These are phyloP conservation scores for Bradypus variegatus DNA, from an alignment of 2,797 vertebrate species.

Conservation along the genomic window DNA sequence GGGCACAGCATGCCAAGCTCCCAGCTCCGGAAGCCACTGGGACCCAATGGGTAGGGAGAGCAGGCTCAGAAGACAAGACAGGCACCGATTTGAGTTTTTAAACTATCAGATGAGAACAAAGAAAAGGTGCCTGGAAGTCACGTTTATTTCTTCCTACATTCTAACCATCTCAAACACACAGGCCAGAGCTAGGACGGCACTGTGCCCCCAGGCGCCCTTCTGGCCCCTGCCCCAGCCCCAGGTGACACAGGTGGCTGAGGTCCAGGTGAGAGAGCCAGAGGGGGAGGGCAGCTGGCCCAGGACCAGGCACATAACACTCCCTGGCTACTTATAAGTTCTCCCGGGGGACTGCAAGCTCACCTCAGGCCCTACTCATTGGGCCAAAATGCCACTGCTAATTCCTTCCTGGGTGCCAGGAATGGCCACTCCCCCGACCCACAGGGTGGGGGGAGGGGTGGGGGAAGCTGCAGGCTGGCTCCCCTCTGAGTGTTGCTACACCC, in stretches of 20 bases:
- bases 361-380: not conserved
- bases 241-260: not conserved
- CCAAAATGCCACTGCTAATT: constrained; percentile 12
- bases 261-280: not conserved
- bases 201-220: not conserved
- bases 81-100: not conserved
- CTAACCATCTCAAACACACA: not conserved
- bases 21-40: not conserved
- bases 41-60: not conserved
- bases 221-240: not conserved
- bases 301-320: not conserved
- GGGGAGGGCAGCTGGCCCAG: not conserved
- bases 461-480: not conserved
- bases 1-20: not conserved
- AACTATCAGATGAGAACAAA: not conserved
- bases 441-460: not conserved
- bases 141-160: not conserved
- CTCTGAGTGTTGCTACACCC: not conserved
- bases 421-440: not conserved
- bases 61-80: not conserved
- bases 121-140: not conserved
- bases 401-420: not conserved
- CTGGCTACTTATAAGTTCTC: not conserved
- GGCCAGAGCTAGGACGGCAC: not conserved
- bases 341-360: not conserved